Evolutionary conservation across 2,797 vertebrate species (phyloP), one percentile per base, ranked within the genome.

Genomic region (Meriones psammophilus): DNA sequence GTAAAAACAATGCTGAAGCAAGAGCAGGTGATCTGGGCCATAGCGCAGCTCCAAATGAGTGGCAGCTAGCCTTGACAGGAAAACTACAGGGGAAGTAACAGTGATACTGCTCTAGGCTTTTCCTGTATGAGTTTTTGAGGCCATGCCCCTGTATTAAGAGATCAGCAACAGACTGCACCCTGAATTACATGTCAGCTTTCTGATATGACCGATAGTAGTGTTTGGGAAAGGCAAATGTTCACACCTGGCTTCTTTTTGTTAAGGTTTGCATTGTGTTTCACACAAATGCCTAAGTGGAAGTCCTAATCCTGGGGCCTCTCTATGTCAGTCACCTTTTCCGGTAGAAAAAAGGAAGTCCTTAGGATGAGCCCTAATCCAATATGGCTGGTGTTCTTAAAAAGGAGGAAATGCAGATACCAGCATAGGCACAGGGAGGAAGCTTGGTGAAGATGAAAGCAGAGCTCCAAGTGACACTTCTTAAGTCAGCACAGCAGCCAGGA

Each of bases 161-260:
- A 92, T 87, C 88, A 92, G 12, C n/a, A 76, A 91, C 92, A 89
- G 80, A 64, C 62, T 90, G 77, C 1, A 64, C 42, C 68, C 84
- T 62, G 91, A 81, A 79, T 18, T 92, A 10, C 60, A 46, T 62
- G 14, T 80, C 9, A 50, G 22, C 86, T 73, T 74, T 50, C 50
- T 74, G 46, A 91, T 78, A 78, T 95, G 84, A 88, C 81, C 80
- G 83, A 4, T 58, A 80, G 28, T 56, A 79, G 42, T 76, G 91
- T 5, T 88, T 94, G 46, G 80, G 85, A 90, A 58, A 69, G 22
- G 9, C 15, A 8, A 24, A 46, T 46, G 58, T 30, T 87, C 56
- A 58, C 56, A 58, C 8, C 18, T 18, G 20, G 22, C 54, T 30
- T 85, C 79, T 92, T 94, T 60, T 69, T 10, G 6, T 64, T 89